Conservation (phyloP, 2,113 vertebrate species). For the Sander vitreus region DNA sequence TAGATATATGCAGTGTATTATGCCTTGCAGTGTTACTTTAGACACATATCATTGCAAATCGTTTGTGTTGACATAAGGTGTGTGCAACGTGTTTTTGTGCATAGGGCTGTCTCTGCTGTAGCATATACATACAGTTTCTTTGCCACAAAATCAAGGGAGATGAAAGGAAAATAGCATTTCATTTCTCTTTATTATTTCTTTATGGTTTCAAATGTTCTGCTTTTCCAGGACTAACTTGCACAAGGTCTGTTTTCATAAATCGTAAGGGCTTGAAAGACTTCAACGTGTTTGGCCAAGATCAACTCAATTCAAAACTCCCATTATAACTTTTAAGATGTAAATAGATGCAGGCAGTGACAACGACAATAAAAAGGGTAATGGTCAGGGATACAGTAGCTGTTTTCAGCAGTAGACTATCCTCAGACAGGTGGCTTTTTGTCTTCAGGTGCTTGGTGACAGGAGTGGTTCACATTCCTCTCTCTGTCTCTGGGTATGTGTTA, state of each 20-base stretch:
- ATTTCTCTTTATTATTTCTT: background rate
- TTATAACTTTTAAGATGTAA: background rate
- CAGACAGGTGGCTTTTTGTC: background rate
- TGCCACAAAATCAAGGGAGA: background rate
- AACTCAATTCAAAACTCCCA: background rate
- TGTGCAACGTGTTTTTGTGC: background rate
- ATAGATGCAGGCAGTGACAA: background rate
- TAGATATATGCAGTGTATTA: no score
- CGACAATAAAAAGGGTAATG: background rate
- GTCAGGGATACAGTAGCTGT: background rate
- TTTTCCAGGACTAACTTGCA: background rate
- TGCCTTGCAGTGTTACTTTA: background rate
- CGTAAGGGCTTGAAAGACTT: background rate
- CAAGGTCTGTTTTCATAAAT: background rate
- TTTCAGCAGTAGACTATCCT: background rate
- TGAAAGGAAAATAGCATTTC: background rate
- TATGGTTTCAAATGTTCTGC: background rate
- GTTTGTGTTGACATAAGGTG: background rate
- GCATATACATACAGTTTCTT: background rate
- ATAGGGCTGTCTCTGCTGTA: background rate
- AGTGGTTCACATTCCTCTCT: slow-evolving; percentile 21
- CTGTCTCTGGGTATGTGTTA: background rate
- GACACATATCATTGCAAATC: background rate
- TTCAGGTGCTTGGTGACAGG: background rate
- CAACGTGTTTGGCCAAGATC: background rate